These are phyloP conservation scores for Belgica antarctica DNA, from an alignment of 2,888 invertebrate species.

Conservation along the genomic window DNA sequence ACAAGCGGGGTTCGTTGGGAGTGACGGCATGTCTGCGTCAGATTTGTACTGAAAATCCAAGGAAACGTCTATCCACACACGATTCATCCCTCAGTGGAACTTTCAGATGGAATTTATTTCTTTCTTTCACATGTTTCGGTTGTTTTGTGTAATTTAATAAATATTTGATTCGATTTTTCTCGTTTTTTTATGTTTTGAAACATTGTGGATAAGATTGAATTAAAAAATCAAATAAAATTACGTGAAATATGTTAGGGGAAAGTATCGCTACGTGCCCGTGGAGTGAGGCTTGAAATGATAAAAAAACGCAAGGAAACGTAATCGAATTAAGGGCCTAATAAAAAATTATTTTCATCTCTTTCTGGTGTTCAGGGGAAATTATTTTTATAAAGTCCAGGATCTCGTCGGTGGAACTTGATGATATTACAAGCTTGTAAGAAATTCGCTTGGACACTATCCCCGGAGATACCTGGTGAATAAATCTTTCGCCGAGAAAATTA, in stretches of 20 bases:
- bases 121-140: neutral
- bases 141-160: conserved; percentile 37
- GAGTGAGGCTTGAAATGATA: conserved; percentile 10
- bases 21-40: no score
- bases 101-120: conserved; percentile 32
- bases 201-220: conserved; percentile 38
- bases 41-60: no score
- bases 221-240: conserved; percentile 44
- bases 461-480: conserved; percentile 13
- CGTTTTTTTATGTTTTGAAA: conserved; percentile 11
- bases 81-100: no score
- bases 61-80: no score
- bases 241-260: conserved; percentile 25
- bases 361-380: neutral
- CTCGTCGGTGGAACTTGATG: neutral
- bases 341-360: conserved; percentile 35
- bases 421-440: no score
- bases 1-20: neutral
- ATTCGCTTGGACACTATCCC: conserved; percentile 36
- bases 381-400: neutral
- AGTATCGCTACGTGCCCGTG: neutral
- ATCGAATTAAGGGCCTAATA: conserved; percentile 41
- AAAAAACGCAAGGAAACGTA: conserved; percentile 31
- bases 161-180: conserved; percentile 38
- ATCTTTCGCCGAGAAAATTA: conserved; percentile 18